Base-by-base conservation (phyloP, 2,888 invertebrate species). In the Bimastos eiseni region DNA sequence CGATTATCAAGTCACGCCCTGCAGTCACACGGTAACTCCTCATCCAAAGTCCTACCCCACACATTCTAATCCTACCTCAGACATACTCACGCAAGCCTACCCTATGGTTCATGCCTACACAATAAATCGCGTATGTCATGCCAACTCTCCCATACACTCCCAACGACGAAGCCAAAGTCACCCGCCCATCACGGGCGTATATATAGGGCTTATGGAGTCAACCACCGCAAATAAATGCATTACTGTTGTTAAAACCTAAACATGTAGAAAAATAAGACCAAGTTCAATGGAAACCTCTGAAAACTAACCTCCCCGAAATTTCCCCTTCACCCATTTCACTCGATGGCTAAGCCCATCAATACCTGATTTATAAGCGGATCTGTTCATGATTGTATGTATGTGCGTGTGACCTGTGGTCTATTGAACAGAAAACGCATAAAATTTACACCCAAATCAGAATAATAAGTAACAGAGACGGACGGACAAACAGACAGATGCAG, bases 371-470 rank as follows among this genome's bases (percentile, higher is more conserved):
- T 70, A n/a, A 70, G 70, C 70, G 30, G 3, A n/a, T 17, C 70
- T 30, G n/a, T 70, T n/a, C n/a, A 70, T 30, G n/a, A 11, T 8
- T 41, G 70, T 70, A 70, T 1, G n/a, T 30, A 70, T 70, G 70
- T 70, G 70, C 70, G 70, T 70, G 70, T 6, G 11, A n/a, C 70
- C 6, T 11, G 30, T 70, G 70, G 70, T 70, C 70, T n/a, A n/a
- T 70, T 30, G 30, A 70, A 30, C 70, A 70, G 70, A 70, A 49
- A n/a, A 70, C 30, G 70, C 70, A 70, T 70, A 70, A 70, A 70
- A 70, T 70, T 70, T 70, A 70, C 70, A 70, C 70, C 30, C 70
- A n/a, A 70, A 70, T 70, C 70, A n/a, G 70, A 70, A 70, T 70
- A 70, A 70, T 70, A n/a, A 70, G 70, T n/a, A n/a, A n/a, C n/a